These are phyloP conservation scores for Thalassaphorura encarpata DNA, from an alignment of 1,140 invertebrate species.

Conservation along the genomic window DNA sequence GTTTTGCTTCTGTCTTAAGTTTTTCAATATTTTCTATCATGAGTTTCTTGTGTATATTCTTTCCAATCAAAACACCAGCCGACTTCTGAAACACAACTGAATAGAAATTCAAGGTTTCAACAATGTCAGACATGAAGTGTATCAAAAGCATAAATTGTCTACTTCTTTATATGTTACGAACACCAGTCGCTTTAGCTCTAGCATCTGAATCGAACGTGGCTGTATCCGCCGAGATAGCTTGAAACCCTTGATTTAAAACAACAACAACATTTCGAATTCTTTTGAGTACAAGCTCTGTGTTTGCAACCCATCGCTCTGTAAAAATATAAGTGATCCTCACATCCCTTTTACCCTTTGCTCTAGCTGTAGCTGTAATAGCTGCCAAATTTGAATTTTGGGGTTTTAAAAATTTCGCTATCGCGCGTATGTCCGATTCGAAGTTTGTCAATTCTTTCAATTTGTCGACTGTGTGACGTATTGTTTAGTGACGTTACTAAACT, in stretches of 20 bases:
- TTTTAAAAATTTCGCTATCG: not conserved
- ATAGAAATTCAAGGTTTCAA: not conserved
- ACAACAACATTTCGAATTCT: not conserved
- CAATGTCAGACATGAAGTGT: constrained; percentile 1
- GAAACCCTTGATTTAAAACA: not conserved
- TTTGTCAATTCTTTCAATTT: too few relatives aligned
- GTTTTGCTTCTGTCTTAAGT: not conserved
- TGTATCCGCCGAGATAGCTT: not conserved
- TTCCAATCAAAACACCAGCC: not conserved
- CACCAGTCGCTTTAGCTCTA: not conserved
- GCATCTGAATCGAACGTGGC: not conserved
- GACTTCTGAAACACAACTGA: not conserved
- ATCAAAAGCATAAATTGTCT: not conserved
- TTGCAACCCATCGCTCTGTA: not conserved
- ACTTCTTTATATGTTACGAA: not conserved
- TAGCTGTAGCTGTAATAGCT: not conserved
- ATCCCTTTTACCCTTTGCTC: not conserved
- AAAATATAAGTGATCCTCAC: constrained; percentile 1
- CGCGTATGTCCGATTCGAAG: too few relatives aligned
- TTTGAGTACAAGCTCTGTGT: not conserved
- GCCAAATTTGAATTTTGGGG: constrained; percentile 2
- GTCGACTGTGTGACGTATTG: too few relatives aligned
- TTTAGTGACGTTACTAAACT: too few relatives aligned
- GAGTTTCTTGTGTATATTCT: not conserved
- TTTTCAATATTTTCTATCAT: not conserved